phyloP scores from a whole-genome alignment of 2,888 invertebrate genomes.

The Rhaphigaster nebulosa region DNA sequence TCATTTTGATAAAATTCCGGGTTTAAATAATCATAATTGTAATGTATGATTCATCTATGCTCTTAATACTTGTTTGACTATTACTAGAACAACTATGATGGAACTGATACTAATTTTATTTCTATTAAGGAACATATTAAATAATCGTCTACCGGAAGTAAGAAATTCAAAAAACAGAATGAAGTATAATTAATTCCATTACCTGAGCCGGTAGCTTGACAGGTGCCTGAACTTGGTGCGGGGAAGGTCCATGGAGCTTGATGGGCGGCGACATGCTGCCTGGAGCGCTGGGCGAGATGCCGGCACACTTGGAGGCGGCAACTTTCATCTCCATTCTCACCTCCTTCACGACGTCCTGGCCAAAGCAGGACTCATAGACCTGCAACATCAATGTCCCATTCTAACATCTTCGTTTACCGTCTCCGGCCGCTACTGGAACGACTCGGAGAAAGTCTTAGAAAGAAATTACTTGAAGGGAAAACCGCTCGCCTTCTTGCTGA shows the following conservation, averaged over 20 bases:
- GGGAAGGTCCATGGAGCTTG: slow-evolving; percentile 18
- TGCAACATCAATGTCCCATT: slow-evolving; percentile 67
- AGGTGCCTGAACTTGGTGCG: not conserved
- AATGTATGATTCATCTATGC: too few species aligned
- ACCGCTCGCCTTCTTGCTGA: not conserved
- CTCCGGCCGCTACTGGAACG: not conserved
- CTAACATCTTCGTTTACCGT: not conserved
- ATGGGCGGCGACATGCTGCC: slow-evolving; percentile 55
- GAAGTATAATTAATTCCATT: not conserved
- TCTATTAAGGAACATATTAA: too few species aligned
- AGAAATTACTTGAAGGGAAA: not conserved
- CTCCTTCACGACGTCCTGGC: slow-evolving; percentile 77
- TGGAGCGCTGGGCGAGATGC: slow-evolving; percentile 60
- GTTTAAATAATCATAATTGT: too few species aligned
- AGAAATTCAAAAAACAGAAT: not conserved
- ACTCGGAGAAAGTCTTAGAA: not conserved
- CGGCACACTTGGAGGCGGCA: slow-evolving; percentile 76
- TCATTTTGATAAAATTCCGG: too few species aligned
- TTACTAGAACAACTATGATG: too few species aligned
- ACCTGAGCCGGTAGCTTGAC: slow-evolving; percentile 36
- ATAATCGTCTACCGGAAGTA: too few species aligned
- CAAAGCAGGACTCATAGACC: slow-evolving; percentile 82
- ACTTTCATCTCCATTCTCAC: slow-evolving; percentile 78
- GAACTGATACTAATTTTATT: too few species aligned
- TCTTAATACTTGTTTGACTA: too few species aligned